Evolutionary conservation across 1,140 invertebrate genomes (phyloP).

Genomic region (Hyphantria cunea): DNA sequence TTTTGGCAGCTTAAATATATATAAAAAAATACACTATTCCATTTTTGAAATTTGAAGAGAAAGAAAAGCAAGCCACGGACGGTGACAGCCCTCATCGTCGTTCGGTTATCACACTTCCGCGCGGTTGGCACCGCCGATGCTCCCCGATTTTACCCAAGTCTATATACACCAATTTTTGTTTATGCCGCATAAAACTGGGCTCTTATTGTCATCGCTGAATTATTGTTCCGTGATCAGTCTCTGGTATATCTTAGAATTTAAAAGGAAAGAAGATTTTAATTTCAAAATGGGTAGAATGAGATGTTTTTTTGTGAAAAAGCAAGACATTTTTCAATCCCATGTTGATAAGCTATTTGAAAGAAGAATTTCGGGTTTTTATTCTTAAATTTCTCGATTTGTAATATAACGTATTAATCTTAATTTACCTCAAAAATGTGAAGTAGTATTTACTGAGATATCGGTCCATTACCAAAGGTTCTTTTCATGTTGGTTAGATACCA

Average conservation of each 20-base stretch:
- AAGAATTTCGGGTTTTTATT: too few species aligned
- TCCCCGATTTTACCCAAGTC: conserved; percentile 28
- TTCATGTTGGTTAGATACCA: too few species aligned
- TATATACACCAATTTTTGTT: conserved; percentile 48
- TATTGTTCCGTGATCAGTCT: conserved; percentile 27
- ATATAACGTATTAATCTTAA: too few species aligned
- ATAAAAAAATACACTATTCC: too few species aligned
- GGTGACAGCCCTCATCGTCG: conserved; percentile 20
- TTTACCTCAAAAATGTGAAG: too few species aligned
- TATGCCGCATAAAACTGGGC: conserved; percentile 27
- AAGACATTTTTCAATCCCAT: neutral
- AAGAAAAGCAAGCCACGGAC: neutral
- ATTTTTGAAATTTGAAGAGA: neutral
- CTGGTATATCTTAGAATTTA: neutral
- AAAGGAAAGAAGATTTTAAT: neutral
- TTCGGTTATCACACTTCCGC: conserved; percentile 40
- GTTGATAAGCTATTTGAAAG: neutral
- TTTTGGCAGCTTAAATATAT: too few species aligned
- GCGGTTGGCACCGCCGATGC: conserved; percentile 29
- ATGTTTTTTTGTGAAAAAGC: neutral
- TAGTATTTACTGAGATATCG: too few species aligned
- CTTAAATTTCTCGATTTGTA: too few species aligned
- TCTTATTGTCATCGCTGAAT: conserved; percentile 34
- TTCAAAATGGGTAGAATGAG: neutral
- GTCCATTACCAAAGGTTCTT: too few species aligned